Conservation (phyloP, 1,140 invertebrate species). For the Orussus abietinus region DNA sequence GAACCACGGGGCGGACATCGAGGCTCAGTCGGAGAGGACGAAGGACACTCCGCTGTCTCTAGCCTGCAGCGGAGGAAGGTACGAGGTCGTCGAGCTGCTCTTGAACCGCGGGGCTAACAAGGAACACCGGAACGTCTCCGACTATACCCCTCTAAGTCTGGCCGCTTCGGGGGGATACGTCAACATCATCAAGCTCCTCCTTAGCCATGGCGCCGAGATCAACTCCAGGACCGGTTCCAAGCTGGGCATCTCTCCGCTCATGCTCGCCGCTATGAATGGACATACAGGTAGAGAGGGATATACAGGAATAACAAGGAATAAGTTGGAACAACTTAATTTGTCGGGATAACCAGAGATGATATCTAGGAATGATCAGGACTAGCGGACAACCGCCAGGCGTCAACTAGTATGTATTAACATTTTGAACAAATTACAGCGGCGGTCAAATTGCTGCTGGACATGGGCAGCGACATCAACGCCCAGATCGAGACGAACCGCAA, state of each 20-base stretch:
- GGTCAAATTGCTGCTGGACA: constrained; percentile 87
- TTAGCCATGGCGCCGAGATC: constrained; percentile 93
- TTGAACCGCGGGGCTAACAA: constrained; percentile 89
- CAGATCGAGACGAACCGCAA: constrained; percentile 99
- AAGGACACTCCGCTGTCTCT: constrained; percentile 98
- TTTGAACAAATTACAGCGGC: constrained; percentile 68
- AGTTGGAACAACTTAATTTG: too few relatives aligned
- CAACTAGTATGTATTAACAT: too few relatives aligned
- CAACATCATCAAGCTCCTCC: constrained; percentile 93
- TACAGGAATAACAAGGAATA: too few relatives aligned
- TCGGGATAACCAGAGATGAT: too few relatives aligned
- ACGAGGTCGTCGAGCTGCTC: constrained; percentile 94
- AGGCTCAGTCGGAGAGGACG: constrained; percentile 97
- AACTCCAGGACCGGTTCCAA: constrained; percentile 97
- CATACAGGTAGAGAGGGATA: constrained; percentile 82
- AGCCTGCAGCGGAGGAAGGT: constrained; percentile 95
- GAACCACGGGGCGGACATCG: constrained; percentile 90
- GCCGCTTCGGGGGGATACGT: constrained; percentile 98
- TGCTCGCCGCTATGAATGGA: constrained; percentile 99
- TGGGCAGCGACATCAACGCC: constrained; percentile 99
- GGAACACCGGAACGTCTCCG: constrained; percentile 98
- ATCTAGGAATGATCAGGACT: too few relatives aligned
- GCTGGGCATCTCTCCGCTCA: constrained; percentile 95
- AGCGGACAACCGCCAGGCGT: too few relatives aligned
- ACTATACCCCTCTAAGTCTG: constrained; percentile 96